These are phyloP conservation scores for Phalera bucephala DNA, from an alignment of 2,888 invertebrate genomes.

Conservation along the genomic window DNA sequence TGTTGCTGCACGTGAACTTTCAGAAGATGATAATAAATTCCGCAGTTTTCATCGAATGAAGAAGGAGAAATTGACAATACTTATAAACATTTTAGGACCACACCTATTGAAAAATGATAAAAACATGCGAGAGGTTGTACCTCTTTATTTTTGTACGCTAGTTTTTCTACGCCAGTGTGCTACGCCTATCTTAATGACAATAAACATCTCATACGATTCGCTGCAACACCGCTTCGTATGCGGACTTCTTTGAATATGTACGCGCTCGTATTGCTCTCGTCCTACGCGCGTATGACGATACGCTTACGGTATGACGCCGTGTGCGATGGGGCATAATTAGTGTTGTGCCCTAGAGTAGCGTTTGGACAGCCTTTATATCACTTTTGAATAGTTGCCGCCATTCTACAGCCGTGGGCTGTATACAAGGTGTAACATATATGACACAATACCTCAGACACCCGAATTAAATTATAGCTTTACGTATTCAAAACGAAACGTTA, in stretches of 20 bases:
- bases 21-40: constrained; percentile 3
- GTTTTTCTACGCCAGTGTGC: neutral
- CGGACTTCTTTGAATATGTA: constrained; percentile 4
- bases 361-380: too few species aligned
- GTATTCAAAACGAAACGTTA: too few species aligned
- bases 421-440: too few species aligned
- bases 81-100: neutral
- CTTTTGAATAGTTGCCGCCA: too few species aligned
- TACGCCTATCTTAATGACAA: constrained; percentile 1
- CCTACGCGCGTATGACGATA: constrained; percentile 5
- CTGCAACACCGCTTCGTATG: constrained; percentile 4
- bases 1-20: constrained; percentile 1
- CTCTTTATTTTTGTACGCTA: too few species aligned
- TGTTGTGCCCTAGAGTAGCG: too few species aligned
- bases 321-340: too few species aligned
- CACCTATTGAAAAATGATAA: too few species aligned
- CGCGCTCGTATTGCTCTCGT: constrained; percentile 7
- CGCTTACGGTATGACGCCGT: neutral
- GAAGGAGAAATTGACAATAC: constrained; percentile 1
- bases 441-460: too few species aligned
- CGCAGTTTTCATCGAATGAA: constrained; percentile 2
- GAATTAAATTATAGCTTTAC: too few species aligned
- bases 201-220: constrained; percentile 4
- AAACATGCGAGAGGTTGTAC: too few species aligned
- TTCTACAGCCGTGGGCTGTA: too few species aligned